These are phyloP conservation scores for Heliconius eleuchia DNA, from an alignment of 1,140 invertebrate species.

Conservation along the genomic window DNA sequence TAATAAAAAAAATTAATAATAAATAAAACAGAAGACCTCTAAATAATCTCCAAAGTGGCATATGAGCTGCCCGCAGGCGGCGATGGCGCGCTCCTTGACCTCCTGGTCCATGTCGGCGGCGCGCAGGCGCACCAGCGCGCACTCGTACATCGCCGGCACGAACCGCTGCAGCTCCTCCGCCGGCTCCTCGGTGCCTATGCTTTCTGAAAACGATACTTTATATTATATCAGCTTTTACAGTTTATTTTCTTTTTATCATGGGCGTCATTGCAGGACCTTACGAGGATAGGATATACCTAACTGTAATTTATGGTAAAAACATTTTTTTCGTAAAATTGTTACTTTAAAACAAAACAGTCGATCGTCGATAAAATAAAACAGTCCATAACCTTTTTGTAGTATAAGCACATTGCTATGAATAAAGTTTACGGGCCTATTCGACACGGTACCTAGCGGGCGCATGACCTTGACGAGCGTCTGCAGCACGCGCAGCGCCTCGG, in stretches of 20 bases:
- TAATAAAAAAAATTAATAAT: no score
- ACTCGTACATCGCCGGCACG: slow-evolving; percentile 91
- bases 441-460: slow-evolving; percentile 87
- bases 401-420: no score
- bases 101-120: slow-evolving; percentile 99
- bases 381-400: no score
- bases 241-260: no score
- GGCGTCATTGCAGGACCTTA: no score
- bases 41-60: slow-evolving; percentile 94
- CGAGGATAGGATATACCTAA: no score
- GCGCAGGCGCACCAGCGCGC: slow-evolving; percentile 91
- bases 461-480: slow-evolving; percentile 98
- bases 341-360: no score
- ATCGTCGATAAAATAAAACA: no score
- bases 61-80: slow-evolving; percentile 97
- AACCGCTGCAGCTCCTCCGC: slow-evolving; percentile 88
- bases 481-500: slow-evolving; percentile 94
- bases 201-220: slow-evolving; percentile 38
- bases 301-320: no score
- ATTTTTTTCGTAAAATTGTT: no score
- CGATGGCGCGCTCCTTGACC: slow-evolving; percentile 98
- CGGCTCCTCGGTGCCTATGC: slow-evolving; percentile 58
- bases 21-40: slow-evolving; percentile 56
- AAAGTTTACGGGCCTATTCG: no score
- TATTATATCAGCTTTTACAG: no score